Evolutionary conservation across 2,113 vertebrate genomes (phyloP), one percentile per base, ranked within the genome.

Genomic region (Corythornis madagascariensis): DNA sequence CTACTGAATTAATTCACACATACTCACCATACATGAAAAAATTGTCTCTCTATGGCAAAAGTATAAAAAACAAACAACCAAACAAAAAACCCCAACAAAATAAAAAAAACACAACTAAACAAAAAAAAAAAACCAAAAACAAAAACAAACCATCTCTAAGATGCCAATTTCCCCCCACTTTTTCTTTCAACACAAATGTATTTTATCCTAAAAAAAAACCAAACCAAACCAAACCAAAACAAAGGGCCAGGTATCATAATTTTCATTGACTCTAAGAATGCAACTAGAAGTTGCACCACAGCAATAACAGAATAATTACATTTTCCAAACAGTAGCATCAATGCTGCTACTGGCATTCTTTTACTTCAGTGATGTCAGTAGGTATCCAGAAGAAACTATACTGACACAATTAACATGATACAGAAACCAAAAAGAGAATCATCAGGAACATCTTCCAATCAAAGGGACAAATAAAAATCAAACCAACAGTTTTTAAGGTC

Each of bases 11-110:
- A 92, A 88, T 94, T 86, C 59, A 60, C 48, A 87, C 25, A 5
- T 83, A 87, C 76, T 93, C 95, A 94, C 93, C 76, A 90, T 45
- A 83, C 74, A 83, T 28, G 48, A 83, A 85, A 89, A 94, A 95
- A 93, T 64, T 79, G 55, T 22, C 52, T 92, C 75, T 88, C 63
- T 93, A 70, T 2, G 9, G 85, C 45, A 86, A 95, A 90, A 91
- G 95, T 74, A 84, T 45, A 31, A 42, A 71, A 78, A 84, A 47
- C 10, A 71, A 33, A 50, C 60, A 79, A 79, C 38, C 38, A 72
- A 63, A 17, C 22, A 47, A 42, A 83, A 64, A 42, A 42, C 25
- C 11, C 21, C 25, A 53, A 69, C 13, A 59, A 59, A 13, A 38
- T 24, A 26, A 61, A 40, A 28, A 28, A 25, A 28, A 3, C 24